Percentiles rank a stretch among this genome's conserved stretches.
Conservation (phyloP, 2,888 invertebrate genomes). For the Cryptus armator region DNA sequence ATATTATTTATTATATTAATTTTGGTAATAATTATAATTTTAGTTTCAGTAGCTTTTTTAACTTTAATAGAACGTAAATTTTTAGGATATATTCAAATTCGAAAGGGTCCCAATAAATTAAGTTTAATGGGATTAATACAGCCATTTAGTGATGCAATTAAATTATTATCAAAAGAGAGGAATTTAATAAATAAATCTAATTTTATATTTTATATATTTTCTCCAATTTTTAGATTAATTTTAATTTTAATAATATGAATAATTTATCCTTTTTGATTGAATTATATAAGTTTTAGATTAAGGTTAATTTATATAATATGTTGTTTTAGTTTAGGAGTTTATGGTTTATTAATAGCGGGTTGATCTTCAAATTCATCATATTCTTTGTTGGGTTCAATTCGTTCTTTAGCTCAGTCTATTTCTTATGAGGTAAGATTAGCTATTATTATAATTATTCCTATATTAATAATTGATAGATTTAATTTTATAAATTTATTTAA, state of each 20-base stretch:
- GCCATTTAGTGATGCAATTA: too few species aligned
- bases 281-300: constrained; percentile 87
- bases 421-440: constrained; percentile 91
- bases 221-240: too few species aligned
- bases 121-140: too few species aligned
- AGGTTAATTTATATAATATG: constrained; percentile 89
- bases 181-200: too few species aligned
- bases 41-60: too few species aligned
- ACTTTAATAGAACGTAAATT: too few species aligned
- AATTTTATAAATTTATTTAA: constrained; percentile 86
- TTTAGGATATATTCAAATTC: too few species aligned
- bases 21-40: too few species aligned
- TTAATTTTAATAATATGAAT: constrained; percentile 88
- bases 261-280: constrained; percentile 87
- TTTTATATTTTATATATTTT: too few species aligned
- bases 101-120: too few species aligned
- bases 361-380: constrained; percentile 91
- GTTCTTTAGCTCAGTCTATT: constrained; percentile 90
- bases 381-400: constrained; percentile 89
- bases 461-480: constrained; percentile 86
- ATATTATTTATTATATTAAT: too few species aligned
- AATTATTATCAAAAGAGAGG: too few species aligned
- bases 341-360: constrained; percentile 88
- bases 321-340: constrained; percentile 88
- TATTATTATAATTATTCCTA: constrained; percentile 88